Conservation (phyloP, 1,140 invertebrate genomes). For the Achatina immaculata region DNA sequence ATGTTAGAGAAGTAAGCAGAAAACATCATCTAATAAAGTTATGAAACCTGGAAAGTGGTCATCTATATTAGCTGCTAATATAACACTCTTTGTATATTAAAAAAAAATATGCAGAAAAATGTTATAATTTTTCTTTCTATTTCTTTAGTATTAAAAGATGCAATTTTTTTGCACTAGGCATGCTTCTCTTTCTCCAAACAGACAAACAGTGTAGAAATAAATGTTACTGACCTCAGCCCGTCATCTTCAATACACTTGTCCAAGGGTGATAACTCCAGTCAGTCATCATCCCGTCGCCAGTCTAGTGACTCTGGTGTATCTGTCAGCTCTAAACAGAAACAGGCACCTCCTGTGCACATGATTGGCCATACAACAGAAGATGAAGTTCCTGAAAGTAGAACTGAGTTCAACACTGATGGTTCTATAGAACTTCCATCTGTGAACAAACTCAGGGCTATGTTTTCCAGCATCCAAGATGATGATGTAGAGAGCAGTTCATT, state of each 20-base stretch:
- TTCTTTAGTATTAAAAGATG: too few relatives aligned
- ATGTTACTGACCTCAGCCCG: background rate
- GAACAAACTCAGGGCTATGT: slow-evolving; percentile 59
- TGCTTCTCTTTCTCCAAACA: too few relatives aligned
- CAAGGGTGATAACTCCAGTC: slow-evolving; percentile 41
- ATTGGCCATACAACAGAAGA: slow-evolving; percentile 52
- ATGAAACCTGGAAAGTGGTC: too few relatives aligned
- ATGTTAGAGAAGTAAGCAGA: too few relatives aligned
- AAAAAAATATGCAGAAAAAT: too few relatives aligned
- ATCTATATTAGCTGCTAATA: too few relatives aligned
- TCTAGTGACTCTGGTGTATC: slow-evolving; percentile 50
- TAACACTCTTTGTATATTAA: too few relatives aligned
- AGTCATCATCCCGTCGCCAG: slow-evolving; percentile 44
- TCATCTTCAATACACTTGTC: background rate
- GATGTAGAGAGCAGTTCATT: slow-evolving; percentile 44
- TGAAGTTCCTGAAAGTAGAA: slow-evolving; percentile 60
- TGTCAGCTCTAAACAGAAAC: slow-evolving; percentile 42
- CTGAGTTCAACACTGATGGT: slow-evolving; percentile 60
- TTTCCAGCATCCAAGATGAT: slow-evolving; percentile 48
- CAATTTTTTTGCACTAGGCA: too few relatives aligned
- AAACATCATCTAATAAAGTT: too few relatives aligned
- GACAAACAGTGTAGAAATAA: too few relatives aligned
- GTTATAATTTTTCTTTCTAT: too few relatives aligned
- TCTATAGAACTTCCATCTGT: slow-evolving; percentile 61
- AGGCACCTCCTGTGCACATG: slow-evolving; percentile 45